phyloP scores from a whole-genome alignment of 2,797 vertebrate genomes.

The Characodon lateralis region DNA sequence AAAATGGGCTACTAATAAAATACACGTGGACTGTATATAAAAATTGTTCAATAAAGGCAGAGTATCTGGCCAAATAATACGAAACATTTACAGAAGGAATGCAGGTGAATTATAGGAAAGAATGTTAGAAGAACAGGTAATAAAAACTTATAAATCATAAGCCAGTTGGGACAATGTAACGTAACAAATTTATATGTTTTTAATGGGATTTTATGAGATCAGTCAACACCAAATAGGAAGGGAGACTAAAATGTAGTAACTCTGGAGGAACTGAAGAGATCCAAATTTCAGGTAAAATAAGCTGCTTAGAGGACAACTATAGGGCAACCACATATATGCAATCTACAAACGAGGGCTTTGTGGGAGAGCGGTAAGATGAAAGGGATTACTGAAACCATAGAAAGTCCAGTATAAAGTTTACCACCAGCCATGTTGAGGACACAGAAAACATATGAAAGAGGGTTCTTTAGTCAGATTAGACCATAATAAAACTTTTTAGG shows the following conservation, averaged over 20 bases:
- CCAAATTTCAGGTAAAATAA: no score
- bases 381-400: not conserved
- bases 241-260: not conserved
- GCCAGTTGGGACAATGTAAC: not conserved
- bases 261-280: no score
- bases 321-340: not conserved
- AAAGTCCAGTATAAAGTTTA: not conserved
- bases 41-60: not conserved
- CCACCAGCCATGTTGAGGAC: not conserved
- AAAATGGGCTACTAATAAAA: not conserved
- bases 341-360: not conserved
- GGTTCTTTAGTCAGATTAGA: not conserved
- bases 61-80: not conserved
- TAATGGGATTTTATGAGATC: not conserved
- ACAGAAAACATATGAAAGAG: not conserved
- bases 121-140: not conserved
- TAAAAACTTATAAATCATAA: not conserved
- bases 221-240: not conserved
- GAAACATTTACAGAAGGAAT: not conserved
- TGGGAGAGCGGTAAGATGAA: not conserved
- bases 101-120: not conserved
- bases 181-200: not conserved
- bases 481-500: not conserved
- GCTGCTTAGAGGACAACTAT: no score
- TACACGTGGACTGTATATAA: not conserved